Evolutionary conservation across 1,140 invertebrate genomes (phyloP), one percentile per base, ranked within the genome.

Genomic region (Pseudomyrmex flavicornis): DNA sequence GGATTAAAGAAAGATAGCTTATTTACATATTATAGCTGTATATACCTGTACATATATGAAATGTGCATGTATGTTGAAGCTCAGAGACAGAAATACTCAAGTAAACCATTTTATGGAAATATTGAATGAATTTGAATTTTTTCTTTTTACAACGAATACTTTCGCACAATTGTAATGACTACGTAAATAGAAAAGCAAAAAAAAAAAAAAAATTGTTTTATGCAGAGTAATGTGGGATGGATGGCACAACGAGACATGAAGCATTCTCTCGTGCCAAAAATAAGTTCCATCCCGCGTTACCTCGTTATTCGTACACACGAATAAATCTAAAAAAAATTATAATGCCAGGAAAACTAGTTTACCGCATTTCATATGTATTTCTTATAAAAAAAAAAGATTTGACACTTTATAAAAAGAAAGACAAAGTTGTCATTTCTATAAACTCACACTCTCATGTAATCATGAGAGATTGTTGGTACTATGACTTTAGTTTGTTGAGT

Each of bases 401-500:
- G 35, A 35, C 48, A 76, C 10, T 56, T 83, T 82, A 76, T n/a
- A 59, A 26, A 74, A 76, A 75, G 56, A 83, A 79, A 63, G 69
- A 22, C 54, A 80, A 17, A 74, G 69, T 82, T 73, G 70, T 76
- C 17, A 54, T 86, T 54, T 26, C 50, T 58, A 63, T 83, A 54
- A 83, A 87, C 83, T 83, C 48, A 87, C 86, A 70, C 61, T 75
- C 52, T 15, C 15, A 68, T 66, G 69, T 35, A 22, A 73, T 87
- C 70, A 59, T 46, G 54, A 35, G 35, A 35, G 35, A 87, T 80
- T 72, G 61, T 72, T 73, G 50, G 62, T 80, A 87, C 46, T 50
- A n/a, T 59, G 74, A 63, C 69, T 59, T 74, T 35, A 84, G 62
- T 61, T 89, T 89, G 54, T 80, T 70, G 46, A 92, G 85, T 91